Percentiles rank a stretch among this genome's conserved stretches.
phyloP scores from a whole-genome alignment of 2,888 invertebrate genomes.

The Cotesia congregata region DNA sequence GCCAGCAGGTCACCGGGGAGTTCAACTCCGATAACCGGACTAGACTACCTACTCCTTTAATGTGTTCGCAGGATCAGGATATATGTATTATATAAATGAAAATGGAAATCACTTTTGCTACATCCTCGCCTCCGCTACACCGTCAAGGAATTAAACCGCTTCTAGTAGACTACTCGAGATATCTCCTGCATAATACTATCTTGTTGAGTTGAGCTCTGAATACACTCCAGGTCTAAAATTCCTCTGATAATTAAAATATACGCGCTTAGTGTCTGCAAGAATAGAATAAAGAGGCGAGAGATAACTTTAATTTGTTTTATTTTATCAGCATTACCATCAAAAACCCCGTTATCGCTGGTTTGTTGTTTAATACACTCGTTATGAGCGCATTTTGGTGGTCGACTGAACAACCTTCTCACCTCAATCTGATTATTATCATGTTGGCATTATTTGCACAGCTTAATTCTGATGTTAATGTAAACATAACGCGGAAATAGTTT shows the following conservation, averaged over 20 bases:
- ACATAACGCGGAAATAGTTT: no score
- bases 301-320: no score
- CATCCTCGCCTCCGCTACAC: not conserved
- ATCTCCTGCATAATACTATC: not conserved
- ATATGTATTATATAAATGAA: not conserved
- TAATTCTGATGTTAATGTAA: no score
- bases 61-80: not conserved
- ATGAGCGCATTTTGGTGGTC: not conserved
- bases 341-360: not conserved
- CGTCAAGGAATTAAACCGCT: not conserved
- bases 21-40: constrained; percentile 25
- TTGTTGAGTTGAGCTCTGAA: not conserved
- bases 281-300: no score
- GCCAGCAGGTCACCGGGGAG: constrained; percentile 7
- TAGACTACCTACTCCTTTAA: constrained; percentile 3
- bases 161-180: not conserved
- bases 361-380: not conserved
- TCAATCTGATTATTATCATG: not conserved
- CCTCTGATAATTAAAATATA: not conserved
- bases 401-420: not conserved
- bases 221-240: not conserved
- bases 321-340: no score
- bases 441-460: not conserved
- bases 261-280: not conserved
- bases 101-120: constrained; percentile 24